Evolutionary conservation across 37 sponge, comb jelly and placozoan species (phyloP), one percentile per base, ranked within the genome.

Genomic region (Cliona cf. orientalis): DNA sequence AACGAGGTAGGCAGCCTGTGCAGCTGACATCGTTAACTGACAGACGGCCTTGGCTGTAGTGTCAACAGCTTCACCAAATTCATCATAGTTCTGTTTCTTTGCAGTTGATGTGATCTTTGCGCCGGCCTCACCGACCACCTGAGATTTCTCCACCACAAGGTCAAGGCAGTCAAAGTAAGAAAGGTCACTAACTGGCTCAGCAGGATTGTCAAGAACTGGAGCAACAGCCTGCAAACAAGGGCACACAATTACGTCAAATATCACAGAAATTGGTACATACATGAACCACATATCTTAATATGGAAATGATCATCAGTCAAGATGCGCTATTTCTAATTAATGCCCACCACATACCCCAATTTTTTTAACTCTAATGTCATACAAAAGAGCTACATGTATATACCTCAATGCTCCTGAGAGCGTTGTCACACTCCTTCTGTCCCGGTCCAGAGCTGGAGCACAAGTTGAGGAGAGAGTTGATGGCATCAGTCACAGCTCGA

Each of bases 391-490:
- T 12, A 25, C 65, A 25, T 7, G 9, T 12, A 17, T 28, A 5
- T 7, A 95, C 92, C 94, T 97, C 92, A 75, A 98, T 91, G 42
- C 86, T 98, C 83, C 99, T 88, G 43, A 95, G 73, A 28, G 96
- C 99, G 71, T 89, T 98, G 65, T 98, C 99, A 89, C 99, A 98
- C 67, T 98, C 99, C 80, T 89, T 91, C 90, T 95, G 96, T 11
- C 99, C 99, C 53, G 96, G 99, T 19, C 91, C 93, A 62, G 92
- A 87, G 57, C 84, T 82, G 21, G 99, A 90, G 69, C 95, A 98
- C 41, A 95, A 80, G 78, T 93, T 85, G 66, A 98, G 72, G 38
- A 98, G 89, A 58, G 87, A 71, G 79, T 98, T 96, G 80, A 98
- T 98, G 59, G 94, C 86, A 65, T 98, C 99, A n/a, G 99, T 96